Percentiles rank a stretch among this genome's conserved stretches.
Evolutionary conservation across 2,888 invertebrate species (phyloP).

Genomic region (Barypeithes pellucidus): DNA sequence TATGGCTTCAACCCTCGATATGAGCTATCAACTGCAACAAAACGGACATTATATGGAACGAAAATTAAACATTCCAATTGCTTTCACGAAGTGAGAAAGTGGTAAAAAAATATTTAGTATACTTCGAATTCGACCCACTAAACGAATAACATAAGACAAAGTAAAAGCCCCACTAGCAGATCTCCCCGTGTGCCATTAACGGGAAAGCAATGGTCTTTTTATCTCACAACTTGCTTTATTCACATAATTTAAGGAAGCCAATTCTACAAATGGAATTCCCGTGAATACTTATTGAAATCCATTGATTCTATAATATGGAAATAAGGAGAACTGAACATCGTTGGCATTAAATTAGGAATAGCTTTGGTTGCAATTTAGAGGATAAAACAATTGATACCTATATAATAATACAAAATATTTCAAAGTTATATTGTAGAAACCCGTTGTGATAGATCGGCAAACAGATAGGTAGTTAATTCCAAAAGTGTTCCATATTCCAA

Average conservation of each 20-base stretch:
- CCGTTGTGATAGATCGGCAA: too few species aligned
- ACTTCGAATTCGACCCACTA: constrained; percentile 4
- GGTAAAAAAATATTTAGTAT: too few species aligned
- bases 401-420: too few species aligned
- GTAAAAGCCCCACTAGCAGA: constrained; percentile 2
- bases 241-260: constrained; percentile 17
- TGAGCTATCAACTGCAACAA: too few species aligned
- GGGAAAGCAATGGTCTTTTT: constrained; percentile 4
- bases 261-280: constrained; percentile 22
- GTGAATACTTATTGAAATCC: constrained; percentile 21
- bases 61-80: too few species aligned
- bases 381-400: too few species aligned
- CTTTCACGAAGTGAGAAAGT: too few species aligned
- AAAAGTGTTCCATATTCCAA: too few species aligned
- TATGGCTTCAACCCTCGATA: too few species aligned
- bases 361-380: neutral
- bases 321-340: neutral
- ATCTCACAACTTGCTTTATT: constrained; percentile 15
- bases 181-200: constrained; percentile 12
- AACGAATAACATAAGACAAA: neutral
- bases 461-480: too few species aligned
- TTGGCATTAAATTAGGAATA: neutral
- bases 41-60: too few species aligned
- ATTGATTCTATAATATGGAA: constrained; percentile 9
- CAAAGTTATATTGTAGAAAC: too few species aligned